A percentile compares a stretch with the other conserved stretches of the same genome.
These are phyloP conservation scores for Tholera decimalis DNA, from an alignment of 2,888 invertebrate genomes.

Conservation along the genomic window DNA sequence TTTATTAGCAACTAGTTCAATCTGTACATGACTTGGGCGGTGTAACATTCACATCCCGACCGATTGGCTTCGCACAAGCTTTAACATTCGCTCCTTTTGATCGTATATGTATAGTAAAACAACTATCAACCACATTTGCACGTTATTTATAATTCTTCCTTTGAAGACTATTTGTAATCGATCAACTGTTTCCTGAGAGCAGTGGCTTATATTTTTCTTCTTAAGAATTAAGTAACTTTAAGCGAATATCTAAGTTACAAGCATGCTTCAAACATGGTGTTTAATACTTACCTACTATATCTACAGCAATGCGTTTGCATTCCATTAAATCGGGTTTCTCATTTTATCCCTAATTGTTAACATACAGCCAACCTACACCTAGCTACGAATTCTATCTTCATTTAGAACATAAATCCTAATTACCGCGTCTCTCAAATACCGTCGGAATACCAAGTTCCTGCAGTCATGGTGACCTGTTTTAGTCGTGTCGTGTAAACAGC, in stretches of 20 bases:
- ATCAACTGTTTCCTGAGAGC: neutral
- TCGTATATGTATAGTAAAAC: constrained; percentile 46
- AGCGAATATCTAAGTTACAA: neutral
- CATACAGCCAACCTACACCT: neutral
- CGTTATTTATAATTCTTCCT: constrained; percentile 17
- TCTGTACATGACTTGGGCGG: neutral
- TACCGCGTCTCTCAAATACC: constrained; percentile 45
- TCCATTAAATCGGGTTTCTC: neutral
- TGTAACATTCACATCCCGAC: constrained; percentile 12
- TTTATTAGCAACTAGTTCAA: constrained; percentile 16
- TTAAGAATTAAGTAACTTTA: constrained; percentile 3
- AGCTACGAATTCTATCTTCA: constrained; percentile 5
- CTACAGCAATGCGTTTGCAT: neutral
- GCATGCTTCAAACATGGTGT: neutral
- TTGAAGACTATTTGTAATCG: constrained; percentile 31
- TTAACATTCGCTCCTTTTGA: constrained; percentile 54
- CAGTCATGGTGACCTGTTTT: constrained; percentile 60
- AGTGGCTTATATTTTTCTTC: neutral
- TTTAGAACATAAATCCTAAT: constrained; percentile 43
- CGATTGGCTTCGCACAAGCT: constrained; percentile 42
- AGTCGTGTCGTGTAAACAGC: constrained; percentile 53
- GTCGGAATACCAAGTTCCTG: constrained; percentile 38
- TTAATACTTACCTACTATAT: neutral
- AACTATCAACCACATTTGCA: constrained; percentile 41
- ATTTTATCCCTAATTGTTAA: constrained; percentile 1